Conservation (phyloP, 2,888 invertebrate genomes). For the Agrochola lychnidis region DNA sequence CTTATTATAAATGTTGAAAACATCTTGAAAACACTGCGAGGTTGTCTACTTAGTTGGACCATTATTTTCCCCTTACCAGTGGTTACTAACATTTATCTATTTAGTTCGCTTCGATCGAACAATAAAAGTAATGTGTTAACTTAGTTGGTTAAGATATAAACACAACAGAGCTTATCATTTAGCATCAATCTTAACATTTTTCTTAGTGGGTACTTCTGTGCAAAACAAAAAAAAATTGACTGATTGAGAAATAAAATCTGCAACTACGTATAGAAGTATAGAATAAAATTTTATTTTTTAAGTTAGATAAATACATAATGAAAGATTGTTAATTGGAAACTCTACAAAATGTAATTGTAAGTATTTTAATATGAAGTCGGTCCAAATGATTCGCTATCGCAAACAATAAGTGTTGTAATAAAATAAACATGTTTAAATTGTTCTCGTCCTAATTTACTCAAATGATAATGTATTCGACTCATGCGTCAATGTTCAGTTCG, state of each 20-base stretch:
- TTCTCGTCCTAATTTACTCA: neutral
- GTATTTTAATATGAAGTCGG: neutral
- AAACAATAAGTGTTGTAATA: neutral
- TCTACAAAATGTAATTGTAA: neutral
- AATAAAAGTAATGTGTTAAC: neutral
- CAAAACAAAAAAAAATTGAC: no score
- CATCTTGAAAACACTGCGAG: neutral
- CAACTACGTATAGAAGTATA: neutral
- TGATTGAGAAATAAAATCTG: no score
- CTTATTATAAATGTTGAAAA: neutral
- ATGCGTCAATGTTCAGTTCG: neutral
- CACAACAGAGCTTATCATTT: no score
- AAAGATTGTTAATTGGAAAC: neutral
- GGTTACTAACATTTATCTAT: neutral
- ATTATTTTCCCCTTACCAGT: neutral
- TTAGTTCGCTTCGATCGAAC: neutral
- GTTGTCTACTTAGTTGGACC: neutral
- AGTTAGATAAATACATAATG: neutral
- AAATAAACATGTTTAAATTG: neutral
- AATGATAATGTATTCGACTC: constrained; percentile 3
- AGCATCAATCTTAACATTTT: neutral
- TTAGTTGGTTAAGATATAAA: neutral
- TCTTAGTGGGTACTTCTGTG: neutral
- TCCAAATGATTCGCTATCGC: neutral
- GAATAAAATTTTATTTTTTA: neutral